Base-by-base conservation (phyloP, 2,888 invertebrate species). In the Tanaodytes sp. region DNA sequence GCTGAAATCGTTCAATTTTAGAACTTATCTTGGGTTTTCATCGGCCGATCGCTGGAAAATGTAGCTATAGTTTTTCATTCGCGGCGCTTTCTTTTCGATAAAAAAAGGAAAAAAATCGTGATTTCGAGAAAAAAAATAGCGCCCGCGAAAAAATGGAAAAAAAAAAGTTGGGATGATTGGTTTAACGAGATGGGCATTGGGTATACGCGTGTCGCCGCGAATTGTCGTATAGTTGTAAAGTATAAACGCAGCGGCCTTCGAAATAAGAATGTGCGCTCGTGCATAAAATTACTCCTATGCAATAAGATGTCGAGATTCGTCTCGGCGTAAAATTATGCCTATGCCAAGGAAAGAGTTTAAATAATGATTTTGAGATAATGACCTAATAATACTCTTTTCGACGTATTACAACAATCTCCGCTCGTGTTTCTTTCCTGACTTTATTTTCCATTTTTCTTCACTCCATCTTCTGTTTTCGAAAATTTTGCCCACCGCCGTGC, bases 201-300 rank as follows among this genome's bases (percentile, higher is more conserved):
- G n/a, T n/a, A n/a, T 49, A 46, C 33, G 19, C 49, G 39, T 36
- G 43, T 42, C 54, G 16, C 46, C 16, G 30, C 37, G 64, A 64
- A 64, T 64, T 57, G 64, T 55, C 48, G 48, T 55, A 40, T 27
- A 58, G 39, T 51, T 49, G 59, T 36, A 52, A 66, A 59, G 36
- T 59, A 66, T 59, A 66, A 48, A 48, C 40, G 42, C 16, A 27
- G 48, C 23, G 66, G 59, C 66, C 66, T 66, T 66, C 66, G 40
- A 66, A 66, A 66, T 66, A 66, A 59, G 66, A 66, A 54, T 54
- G 59, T 33, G 59, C 66, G 66, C 59, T 66, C 66, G 66, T 54
- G 66, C 66, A 54, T 66, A 66, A 66, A 66, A 66, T 66, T 59
- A 59, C 54, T 54, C 48, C 66, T 43, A 37, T 58, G 58, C 52